Evolutionary conservation across 2,797 vertebrate genomes (phyloP).

Genomic region (Phylloscopus collybita): DNA sequence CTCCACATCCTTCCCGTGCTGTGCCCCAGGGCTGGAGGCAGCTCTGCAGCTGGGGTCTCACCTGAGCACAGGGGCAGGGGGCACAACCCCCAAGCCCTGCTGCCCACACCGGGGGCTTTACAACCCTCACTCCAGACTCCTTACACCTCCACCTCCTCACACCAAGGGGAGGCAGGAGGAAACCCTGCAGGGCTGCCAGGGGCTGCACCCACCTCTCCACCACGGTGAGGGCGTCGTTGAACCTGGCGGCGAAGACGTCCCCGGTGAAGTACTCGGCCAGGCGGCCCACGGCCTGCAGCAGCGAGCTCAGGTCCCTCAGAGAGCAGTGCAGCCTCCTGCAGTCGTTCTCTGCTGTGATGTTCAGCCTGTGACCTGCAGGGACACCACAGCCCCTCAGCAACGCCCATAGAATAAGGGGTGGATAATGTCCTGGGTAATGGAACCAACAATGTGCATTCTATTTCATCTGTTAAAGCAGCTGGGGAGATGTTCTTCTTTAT

Average conservation of each 20-base stretch:
- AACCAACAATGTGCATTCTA: too few species aligned
- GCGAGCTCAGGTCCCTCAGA: slow-evolving; percentile 92
- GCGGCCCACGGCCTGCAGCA: slow-evolving; percentile 93
- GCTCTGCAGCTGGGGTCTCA: neutral
- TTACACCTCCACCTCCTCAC: fast-evolving
- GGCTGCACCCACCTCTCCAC: slow-evolving; percentile 87
- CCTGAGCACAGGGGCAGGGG: too few species aligned
- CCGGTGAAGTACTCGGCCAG: slow-evolving; percentile 94
- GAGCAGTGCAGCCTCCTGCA: slow-evolving; percentile 95
- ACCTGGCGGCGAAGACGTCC: slow-evolving; percentile 90
- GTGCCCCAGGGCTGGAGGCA: neutral
- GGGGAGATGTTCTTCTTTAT: too few species aligned
- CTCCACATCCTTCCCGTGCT: neutral
- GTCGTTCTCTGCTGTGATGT: slow-evolving; percentile 94
- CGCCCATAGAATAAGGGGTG: too few species aligned
- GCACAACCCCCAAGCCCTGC: neutral
- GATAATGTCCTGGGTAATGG: too few species aligned
- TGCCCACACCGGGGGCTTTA: neutral
- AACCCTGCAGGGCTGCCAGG: neutral
- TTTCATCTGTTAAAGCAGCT: too few species aligned
- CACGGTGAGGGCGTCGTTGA: slow-evolving; percentile 90
- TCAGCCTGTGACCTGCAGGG: slow-evolving; percentile 88
- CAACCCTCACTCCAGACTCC: neutral
- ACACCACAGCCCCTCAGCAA: neutral
- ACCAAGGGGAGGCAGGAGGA: neutral